A percentile compares a stretch with the other conserved stretches of the same genome.
phyloP scores from a whole-genome alignment of 1,140 invertebrate genomes.

The Caenorhabditis remanei region DNA sequence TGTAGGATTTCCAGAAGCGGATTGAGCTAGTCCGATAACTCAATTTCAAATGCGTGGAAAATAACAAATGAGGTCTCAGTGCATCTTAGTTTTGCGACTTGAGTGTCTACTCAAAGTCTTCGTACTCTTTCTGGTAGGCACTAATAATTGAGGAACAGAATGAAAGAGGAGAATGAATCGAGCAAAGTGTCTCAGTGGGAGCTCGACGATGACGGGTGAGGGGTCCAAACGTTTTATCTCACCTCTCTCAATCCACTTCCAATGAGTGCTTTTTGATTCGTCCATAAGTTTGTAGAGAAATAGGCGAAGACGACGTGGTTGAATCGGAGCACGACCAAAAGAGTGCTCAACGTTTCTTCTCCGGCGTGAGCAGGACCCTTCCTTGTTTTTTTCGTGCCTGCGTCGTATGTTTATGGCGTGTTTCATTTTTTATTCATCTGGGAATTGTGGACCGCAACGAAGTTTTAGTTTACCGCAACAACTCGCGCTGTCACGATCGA shows the following conservation, averaged over 20 bases:
- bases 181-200: neutral
- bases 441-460: slow-evolving; percentile 8
- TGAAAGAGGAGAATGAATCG: neutral
- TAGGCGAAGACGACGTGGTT: neutral
- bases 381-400: neutral
- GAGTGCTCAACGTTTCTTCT: slow-evolving; percentile 14
- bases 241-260: slow-evolving; percentile 47
- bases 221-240: slow-evolving; percentile 13
- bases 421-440: slow-evolving; percentile 56
- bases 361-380: neutral
- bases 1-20: no score
- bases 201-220: neutral
- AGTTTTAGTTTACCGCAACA: neutral
- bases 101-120: neutral
- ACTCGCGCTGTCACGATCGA: no score
- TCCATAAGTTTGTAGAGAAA: slow-evolving; percentile 44
- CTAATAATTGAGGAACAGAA: slow-evolving; percentile 20
- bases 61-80: neutral
- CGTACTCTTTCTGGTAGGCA: neutral
- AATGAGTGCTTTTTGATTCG: slow-evolving; percentile 55
- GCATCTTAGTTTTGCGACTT: neutral
- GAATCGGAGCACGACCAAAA: slow-evolving; percentile 10
- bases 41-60: neutral
- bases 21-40: no score
- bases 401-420: slow-evolving; percentile 46